A percentile compares a stretch with the other conserved stretches of the same genome.
Evolutionary conservation across 2,113 vertebrate species (phyloP).

Genomic region (Clinocottus analis): DNA sequence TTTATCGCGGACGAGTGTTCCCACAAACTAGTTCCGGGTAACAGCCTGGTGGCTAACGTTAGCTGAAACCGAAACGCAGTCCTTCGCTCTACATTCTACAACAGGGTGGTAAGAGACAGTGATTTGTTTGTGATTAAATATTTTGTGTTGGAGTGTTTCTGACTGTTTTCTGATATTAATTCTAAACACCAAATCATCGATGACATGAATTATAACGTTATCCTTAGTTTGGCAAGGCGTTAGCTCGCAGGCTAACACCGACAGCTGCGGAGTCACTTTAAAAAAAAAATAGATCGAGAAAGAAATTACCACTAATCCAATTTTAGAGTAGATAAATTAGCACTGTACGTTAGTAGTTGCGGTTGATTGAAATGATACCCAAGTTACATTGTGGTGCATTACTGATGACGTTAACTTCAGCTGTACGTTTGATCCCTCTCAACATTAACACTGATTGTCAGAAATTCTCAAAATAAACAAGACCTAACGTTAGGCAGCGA

Average conservation of each 20-base stretch:
- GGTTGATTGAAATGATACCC: background rate
- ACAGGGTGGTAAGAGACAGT: constrained; percentile 63
- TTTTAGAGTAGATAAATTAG: background rate
- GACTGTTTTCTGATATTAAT: accelerated
- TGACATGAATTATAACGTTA: background rate
- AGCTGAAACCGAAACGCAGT: constrained; percentile 39
- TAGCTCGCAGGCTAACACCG: constrained; percentile 49
- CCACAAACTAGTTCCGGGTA: constrained; percentile 64
- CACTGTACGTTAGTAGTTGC: background rate
- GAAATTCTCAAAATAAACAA: background rate
- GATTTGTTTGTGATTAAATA: background rate
- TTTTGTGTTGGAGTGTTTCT: accelerated
- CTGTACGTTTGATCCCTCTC: background rate
- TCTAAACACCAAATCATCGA: background rate
- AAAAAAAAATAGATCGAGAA: background rate
- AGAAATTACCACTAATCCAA: too few species aligned
- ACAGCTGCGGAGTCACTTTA: constrained; percentile 21
- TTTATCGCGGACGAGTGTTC: constrained; percentile 38
- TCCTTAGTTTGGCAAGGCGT: background rate
- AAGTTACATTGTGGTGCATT: background rate
- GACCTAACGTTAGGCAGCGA: background rate
- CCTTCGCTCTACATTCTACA: constrained; percentile 15
- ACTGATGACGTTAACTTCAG: background rate
- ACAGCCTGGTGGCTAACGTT: constrained; percentile 55
- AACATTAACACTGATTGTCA: background rate